A percentile compares a stretch with the other conserved stretches of the same genome.
These are phyloP conservation scores for Metaphire vulgaris DNA, from an alignment of 1,140 invertebrate genomes.

Conservation along the genomic window DNA sequence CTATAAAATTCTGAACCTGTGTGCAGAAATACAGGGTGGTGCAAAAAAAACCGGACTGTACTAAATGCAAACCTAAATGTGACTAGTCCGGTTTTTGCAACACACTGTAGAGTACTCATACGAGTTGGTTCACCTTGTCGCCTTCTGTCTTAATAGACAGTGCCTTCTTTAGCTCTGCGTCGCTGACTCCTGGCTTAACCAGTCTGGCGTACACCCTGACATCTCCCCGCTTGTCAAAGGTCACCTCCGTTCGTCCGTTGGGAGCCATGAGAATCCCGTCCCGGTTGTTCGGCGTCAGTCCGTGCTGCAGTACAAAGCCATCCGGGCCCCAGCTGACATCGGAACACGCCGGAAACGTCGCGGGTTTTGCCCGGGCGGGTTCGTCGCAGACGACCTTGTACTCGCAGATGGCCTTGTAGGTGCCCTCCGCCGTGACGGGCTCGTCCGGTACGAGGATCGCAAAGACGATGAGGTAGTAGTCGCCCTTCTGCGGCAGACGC, in stretches of 20 bases:
- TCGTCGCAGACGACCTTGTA: constrained; percentile 49
- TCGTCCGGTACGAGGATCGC: constrained; percentile 31
- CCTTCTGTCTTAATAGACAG: constrained; percentile 20
- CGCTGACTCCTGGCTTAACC: constrained; percentile 19
- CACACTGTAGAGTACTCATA: too few species aligned
- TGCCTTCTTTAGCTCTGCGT: constrained; percentile 24
- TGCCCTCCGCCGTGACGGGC: constrained; percentile 18
- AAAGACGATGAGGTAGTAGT: constrained; percentile 51
- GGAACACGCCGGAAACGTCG: constrained; percentile 41
- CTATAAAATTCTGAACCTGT: too few species aligned
- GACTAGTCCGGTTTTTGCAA: too few species aligned
- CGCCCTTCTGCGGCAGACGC: constrained; percentile 43
- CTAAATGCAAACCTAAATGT: too few species aligned
- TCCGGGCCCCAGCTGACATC: constrained; percentile 52
- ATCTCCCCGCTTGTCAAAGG: constrained; percentile 29
- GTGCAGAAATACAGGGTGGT: too few species aligned
- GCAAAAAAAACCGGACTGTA: too few species aligned
- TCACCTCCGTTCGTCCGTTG: constrained; percentile 31
- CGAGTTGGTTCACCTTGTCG: not conserved
- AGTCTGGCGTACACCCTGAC: constrained; percentile 25
- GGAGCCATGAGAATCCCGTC: constrained; percentile 33
- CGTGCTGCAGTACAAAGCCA: constrained; percentile 47
- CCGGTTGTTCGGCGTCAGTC: constrained; percentile 40
- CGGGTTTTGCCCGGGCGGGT: constrained; percentile 26
- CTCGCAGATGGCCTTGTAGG: constrained; percentile 44